Evolutionary conservation across 2,888 invertebrate species (phyloP).

Genomic region (Eudemis profundana): DNA sequence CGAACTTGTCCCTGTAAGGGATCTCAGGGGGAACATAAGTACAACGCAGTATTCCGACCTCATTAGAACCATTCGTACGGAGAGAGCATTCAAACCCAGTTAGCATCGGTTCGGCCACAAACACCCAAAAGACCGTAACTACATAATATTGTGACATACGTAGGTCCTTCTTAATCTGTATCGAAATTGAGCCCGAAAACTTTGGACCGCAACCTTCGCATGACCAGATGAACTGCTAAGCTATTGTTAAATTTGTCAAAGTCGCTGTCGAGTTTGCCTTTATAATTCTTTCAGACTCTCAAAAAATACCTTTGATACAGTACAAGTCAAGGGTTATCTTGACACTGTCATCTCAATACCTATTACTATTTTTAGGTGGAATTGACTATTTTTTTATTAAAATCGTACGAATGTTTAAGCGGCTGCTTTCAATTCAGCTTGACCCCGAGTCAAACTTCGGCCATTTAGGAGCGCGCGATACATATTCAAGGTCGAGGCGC

Average conservation of each 20-base stretch:
- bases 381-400: no score
- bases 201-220: conserved; percentile 4
- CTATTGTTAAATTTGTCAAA: not conserved
- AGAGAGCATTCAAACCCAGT: conserved; percentile 10
- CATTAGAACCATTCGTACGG: not conserved
- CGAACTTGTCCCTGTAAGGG: not conserved
- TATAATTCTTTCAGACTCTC: not conserved
- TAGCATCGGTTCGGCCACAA: not conserved
- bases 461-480: no score
- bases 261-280: not conserved
- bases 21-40: not conserved
- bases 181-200: conserved; percentile 18
- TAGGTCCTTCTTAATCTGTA: conserved; percentile 3
- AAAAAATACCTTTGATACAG: no score
- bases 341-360: no score
- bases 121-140: not conserved
- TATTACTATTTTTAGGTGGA: no score
- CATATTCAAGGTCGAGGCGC: no score
- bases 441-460: no score
- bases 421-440: no score
- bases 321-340: no score
- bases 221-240: not conserved
- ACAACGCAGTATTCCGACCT: not conserved
- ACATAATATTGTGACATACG: not conserved
- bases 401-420: no score